Evolutionary conservation across 53 echinoderm and acorn worm genomes (phyloP).

Genomic region (Paracentrotus lividus): DNA sequence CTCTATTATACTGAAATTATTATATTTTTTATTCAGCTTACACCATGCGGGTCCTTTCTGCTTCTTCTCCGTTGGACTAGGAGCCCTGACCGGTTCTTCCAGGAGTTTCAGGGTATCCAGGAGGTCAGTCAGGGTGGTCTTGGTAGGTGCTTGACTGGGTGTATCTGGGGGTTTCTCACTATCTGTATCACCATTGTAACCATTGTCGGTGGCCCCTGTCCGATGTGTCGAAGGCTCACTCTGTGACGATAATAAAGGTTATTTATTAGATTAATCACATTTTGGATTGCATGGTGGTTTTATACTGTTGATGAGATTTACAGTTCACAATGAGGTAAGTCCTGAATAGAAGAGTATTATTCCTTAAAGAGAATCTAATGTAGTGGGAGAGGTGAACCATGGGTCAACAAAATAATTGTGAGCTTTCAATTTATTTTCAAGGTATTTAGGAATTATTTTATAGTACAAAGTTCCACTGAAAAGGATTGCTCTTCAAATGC

Average conservation of each 20-base stretch:
- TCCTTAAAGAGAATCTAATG: too few relatives aligned
- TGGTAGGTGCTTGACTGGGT: conserved; percentile 75
- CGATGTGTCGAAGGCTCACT: conserved; percentile 71
- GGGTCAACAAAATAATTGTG: too few relatives aligned
- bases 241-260: neutral
- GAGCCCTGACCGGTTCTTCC: conserved; percentile 93
- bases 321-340: too few relatives aligned
- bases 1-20: too few relatives aligned
- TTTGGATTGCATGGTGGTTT: too few relatives aligned
- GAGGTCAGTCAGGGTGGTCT: conserved; percentile 95
- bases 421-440: too few relatives aligned
- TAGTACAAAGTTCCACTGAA: too few relatives aligned
- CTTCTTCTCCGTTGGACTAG: conserved; percentile 84
- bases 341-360: too few relatives aligned
- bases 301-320: too few relatives aligned
- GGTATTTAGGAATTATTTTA: too few relatives aligned
- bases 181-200: conserved; percentile 65
- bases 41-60: conserved; percentile 99
- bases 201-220: conserved; percentile 58
- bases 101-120: conserved; percentile 94
- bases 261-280: neutral
- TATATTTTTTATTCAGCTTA: conserved; percentile 70
- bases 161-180: conserved; percentile 49
- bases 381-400: too few relatives aligned
- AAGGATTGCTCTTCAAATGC: too few relatives aligned